Base-by-base conservation (phyloP, 2,888 invertebrate genomes). In the Julus scandinavius region DNA sequence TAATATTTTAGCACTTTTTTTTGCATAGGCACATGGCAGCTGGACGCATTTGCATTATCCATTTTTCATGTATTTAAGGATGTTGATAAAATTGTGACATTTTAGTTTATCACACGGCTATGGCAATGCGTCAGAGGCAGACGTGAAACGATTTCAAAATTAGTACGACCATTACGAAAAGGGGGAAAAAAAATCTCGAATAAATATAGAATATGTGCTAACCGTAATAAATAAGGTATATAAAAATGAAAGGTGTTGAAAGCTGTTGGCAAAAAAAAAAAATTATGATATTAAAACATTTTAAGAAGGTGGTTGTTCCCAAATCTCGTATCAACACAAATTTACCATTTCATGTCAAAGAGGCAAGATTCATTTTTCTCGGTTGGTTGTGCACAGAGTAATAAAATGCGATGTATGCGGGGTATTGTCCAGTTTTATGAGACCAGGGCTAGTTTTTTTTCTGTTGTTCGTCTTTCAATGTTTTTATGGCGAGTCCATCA, bases 401-500 rank as follows among this genome's bases (percentile, higher is more conserved):
- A 80, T 80, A 80, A 80, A 80, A 80, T 80, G 80, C 38, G 80
- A 80, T 80, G 80, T 80, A 80, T 80, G 80, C 80, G 85, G 45
- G 85, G 85, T 50, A 85, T 85, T 85, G 85, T 85, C 85, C 50
- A 11, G 15, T 85, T 85, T 85, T 85, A 85, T 85, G 50, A 85
- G 49, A 49, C 49, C 85, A n/a, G 45, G 85, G 85, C 85, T 85
- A 49, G 45, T 85, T 85, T 85, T 84, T 85, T 85, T n/a, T n/a
- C n/a, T n/a, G n/a, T 50, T 6, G 29, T 40, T 83, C 85, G n/a
- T 85, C 50, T 49, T 85, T 45, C 85, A 49, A 87, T 87, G 87
- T 87, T 87, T 87, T 87, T 87, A 87, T 87, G 87, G 87, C 87
- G 50, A 87, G 87, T 58, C 87, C 58, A 87, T 87, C 87, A 87